Percentiles rank a stretch among this genome's conserved stretches.
Conservation (phyloP, 2,888 invertebrate genomes). For the Mayetiola destructor region DNA sequence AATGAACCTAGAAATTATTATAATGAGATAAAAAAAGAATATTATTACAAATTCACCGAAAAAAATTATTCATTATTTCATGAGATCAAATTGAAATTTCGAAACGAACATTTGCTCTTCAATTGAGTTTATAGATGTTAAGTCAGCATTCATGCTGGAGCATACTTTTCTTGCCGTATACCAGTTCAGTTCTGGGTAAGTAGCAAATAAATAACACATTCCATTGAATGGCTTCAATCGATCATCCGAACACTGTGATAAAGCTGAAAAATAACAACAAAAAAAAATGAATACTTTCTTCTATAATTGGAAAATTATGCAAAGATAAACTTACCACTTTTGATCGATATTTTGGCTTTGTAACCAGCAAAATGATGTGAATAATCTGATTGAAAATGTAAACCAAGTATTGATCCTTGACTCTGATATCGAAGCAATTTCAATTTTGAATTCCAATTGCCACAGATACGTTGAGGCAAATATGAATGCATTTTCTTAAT, state of each 20-base stretch:
- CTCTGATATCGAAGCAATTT: conserved; percentile 58
- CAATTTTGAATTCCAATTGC: conserved; percentile 65
- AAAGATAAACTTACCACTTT: conserved; percentile 47
- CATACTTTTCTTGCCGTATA: conserved; percentile 53
- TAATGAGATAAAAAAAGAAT: not conserved
- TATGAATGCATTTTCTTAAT: not conserved
- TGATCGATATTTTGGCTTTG: conserved; percentile 54
- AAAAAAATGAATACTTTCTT: not conserved
- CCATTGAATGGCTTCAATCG: conserved; percentile 53
- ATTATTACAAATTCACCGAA: not conserved
- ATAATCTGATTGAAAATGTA: conserved; percentile 62
- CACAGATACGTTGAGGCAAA: conserved; percentile 46
- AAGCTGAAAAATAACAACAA: conserved; percentile 29
- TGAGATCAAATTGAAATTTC: not conserved
- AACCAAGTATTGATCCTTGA: conserved; percentile 42
- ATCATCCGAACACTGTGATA: conserved; percentile 55
- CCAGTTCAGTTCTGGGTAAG: conserved; percentile 66
- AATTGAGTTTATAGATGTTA: conserved; percentile 50
- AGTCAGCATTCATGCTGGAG: conserved; percentile 52
- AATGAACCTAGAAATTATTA: conserved; percentile 38
- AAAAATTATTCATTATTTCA: not conserved
- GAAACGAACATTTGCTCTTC: conserved; percentile 45
- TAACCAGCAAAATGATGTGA: conserved; percentile 62
- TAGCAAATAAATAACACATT: conserved; percentile 60
- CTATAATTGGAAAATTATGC: not conserved